Base-by-base conservation (phyloP, 2,797 vertebrate species). In the Pseudochirops cupreus region DNA sequence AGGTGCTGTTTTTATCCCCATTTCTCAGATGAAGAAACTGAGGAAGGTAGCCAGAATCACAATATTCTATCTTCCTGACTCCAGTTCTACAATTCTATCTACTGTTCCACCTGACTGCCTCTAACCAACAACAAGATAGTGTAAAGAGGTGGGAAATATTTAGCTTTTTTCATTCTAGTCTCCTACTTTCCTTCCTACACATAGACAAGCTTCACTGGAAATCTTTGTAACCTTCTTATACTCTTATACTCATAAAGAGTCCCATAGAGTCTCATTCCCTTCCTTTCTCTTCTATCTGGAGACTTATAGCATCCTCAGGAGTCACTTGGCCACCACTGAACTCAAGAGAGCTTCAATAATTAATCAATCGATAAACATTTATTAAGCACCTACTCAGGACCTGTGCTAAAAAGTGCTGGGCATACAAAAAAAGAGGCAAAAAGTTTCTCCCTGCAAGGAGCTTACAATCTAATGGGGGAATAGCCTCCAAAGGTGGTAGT, bases 111-210 rank as follows among this genome's bases (percentile, higher is more conserved):
- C 96, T 59, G 5, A 50, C 87, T 56, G 54, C 91, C 90, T 93
- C 97, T 24, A n/a, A 26, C 74, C 67, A 82, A 91, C 92, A 94
- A 56, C 87, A 92, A 95, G 95, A 91, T 33, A 5, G 14, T 24
- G 5, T 87, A 24, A 50, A 16, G 54, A 2, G 26, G 9, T 18
- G 33, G 54, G 13, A 82, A 39, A 16, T 28, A 4, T 18, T 95
- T 91, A 62, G 29, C n/a, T 92, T 90, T 92, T 94, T 56, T 58
- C n/a, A 14, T 33, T 91, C 12, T 89, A 24, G 39, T 58, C 50
- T 62, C 74, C 90, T 50, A 39, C 26, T 82, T 24, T 46, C 56
- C 53, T 10, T 67, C 56, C 9, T 0, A 0, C 1, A 55, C 28
- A 74, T 11, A 52, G 39, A 53, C 82, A 26, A 54, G 54, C 24